phyloP scores from a whole-genome alignment of 2,797 vertebrate species.

The Mionectes olivaceus region DNA sequence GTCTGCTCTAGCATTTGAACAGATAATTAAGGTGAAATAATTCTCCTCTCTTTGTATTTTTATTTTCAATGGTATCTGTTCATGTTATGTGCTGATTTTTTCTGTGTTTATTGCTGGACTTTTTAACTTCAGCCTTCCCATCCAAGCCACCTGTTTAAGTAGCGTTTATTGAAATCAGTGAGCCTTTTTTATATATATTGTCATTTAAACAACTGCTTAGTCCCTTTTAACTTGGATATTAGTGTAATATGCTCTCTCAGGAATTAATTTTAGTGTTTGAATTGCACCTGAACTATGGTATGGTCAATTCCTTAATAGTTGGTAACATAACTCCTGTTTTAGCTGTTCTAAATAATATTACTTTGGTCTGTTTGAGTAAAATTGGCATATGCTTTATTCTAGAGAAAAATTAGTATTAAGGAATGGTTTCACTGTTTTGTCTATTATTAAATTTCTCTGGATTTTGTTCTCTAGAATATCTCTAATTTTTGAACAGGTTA shows the following conservation, averaged over 20 bases:
- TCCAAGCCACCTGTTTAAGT: background rate
- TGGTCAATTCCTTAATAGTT: background rate
- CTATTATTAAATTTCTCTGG: background rate
- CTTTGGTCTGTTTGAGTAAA: background rate
- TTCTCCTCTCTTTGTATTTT: background rate
- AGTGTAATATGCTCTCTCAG: background rate
- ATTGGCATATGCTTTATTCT: background rate
- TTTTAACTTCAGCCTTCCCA: background rate
- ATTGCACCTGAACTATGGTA: background rate
- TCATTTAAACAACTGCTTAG: background rate
- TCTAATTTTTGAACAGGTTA: background rate
- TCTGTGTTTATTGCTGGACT: background rate
- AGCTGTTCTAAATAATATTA: background rate
- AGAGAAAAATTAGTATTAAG: background rate
- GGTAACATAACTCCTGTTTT: background rate
- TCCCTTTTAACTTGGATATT: background rate
- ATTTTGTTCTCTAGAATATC: background rate
- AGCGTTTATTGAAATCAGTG: background rate
- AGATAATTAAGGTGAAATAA: slow-evolving; percentile 92
- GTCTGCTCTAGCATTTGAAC: slow-evolving; percentile 94
- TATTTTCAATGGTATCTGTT: background rate
- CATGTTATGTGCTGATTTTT: background rate
- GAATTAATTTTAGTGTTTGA: background rate
- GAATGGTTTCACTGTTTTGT: background rate
- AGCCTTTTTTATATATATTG: background rate